Base-by-base conservation (phyloP, 2,113 vertebrate genomes). In the Saiga tatarica region DNA sequence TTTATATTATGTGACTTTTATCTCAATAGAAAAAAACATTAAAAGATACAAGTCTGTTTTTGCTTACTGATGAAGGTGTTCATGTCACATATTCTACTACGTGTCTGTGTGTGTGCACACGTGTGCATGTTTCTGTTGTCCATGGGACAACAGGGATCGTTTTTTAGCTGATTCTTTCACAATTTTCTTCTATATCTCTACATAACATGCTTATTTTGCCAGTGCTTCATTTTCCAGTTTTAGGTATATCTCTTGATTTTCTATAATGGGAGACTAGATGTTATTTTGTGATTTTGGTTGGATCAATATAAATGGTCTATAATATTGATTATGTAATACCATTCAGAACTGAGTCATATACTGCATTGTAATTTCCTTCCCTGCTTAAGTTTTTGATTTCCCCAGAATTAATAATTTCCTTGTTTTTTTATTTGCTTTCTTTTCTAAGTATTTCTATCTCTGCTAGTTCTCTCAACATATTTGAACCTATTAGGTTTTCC, bases 371-470 rank as follows among this genome's bases (percentile, higher is more conserved):
- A 28, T 87, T 96, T 60, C 12, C 15, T 95, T 88, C 30, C 39
- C 39, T 74, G 42, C 4, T 45, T 47, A 36, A 76, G 67, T 67
- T 95, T 97, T 97, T 59, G 0, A 81, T 94, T 96, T 64, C 74
- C 74, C 13, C 59, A 67, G 57, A 87, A 47, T 92, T 94, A 84
- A 30, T 90, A 57, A 79, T 94, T 53, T 52, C 64, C 64, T 94
- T 85, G 57, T 62, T 97, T 97, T 97, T 92, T 39, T 84, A 87
- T 81, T 96, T 50, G 55, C 50, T 93, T 87, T 91, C 36, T 93
- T 45, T 88, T 50, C n/a, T 39, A 53, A 92, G 82, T n/a, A 28
- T 83, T 87, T 89, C 4, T 82, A 25, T 60, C 50, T 91, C 47
- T 12, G 1, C 76, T 59, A 59, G 26, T 26, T 84, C 39, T 93